A percentile compares a stretch with the other conserved stretches of the same genome.
Evolutionary conservation across 2,113 vertebrate species (phyloP).

Genomic region (Naja naja): DNA sequence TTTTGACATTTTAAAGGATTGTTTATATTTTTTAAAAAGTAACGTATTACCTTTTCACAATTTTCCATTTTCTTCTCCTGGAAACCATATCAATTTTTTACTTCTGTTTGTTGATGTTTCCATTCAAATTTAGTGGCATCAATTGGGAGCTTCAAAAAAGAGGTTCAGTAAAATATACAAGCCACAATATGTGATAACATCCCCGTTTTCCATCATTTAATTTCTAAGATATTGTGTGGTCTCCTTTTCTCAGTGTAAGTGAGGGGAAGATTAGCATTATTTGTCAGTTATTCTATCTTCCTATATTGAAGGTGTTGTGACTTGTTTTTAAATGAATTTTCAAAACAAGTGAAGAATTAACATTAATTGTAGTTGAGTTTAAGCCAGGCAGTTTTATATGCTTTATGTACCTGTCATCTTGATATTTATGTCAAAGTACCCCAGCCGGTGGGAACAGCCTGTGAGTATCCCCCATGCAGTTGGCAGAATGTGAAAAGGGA

Average conservation of each 20-base stretch:
- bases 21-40: neutral
- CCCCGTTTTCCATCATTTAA: neutral
- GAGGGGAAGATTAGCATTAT: neutral
- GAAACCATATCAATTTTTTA: neutral
- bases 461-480: neutral
- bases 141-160: neutral
- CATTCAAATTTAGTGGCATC: neutral
- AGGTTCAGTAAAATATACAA: neutral
- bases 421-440: neutral
- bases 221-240: neutral
- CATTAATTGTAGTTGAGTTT: slow-evolving; percentile 5
- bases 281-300: neutral
- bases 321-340: slow-evolving; percentile 1
- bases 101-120: neutral
- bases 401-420: neutral
- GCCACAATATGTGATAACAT: neutral
- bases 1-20: neutral
- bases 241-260: neutral
- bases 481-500: neutral
- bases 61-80: neutral
- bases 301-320: neutral
- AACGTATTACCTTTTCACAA: neutral
- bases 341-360: neutral
- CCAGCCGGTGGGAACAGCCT: neutral
- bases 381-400: slow-evolving; percentile 11